These are phyloP conservation scores for Echinops telfairi DNA, from an alignment of 2,113 vertebrate genomes.

Conservation along the genomic window DNA sequence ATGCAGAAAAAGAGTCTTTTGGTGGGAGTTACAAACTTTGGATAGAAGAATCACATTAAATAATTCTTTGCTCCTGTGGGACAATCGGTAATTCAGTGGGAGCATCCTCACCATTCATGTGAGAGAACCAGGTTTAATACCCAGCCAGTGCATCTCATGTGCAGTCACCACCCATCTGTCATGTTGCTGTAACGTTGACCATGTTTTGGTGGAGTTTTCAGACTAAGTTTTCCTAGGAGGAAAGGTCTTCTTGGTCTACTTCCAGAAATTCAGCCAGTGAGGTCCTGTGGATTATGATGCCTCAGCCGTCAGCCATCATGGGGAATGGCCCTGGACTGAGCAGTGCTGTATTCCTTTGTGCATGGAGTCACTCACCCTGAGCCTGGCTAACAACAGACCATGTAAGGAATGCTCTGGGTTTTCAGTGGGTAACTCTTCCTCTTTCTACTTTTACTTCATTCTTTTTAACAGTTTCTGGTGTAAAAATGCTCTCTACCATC, in stretches of 20 bases:
- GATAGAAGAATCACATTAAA: no score
- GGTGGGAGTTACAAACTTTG: no score
- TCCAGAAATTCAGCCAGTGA: background rate
- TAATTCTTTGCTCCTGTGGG: background rate
- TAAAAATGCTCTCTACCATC: background rate
- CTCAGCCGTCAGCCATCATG: no score
- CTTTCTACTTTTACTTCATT: background rate
- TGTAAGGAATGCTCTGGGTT: background rate
- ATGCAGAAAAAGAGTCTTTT: no score
- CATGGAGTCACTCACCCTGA: background rate
- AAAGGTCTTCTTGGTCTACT: background rate
- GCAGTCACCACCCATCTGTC: background rate
- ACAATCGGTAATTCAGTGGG: background rate
- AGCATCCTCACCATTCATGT: background rate
- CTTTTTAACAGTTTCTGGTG: constrained; percentile 1
- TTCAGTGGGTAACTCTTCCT: background rate
- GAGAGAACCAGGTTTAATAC: no score
- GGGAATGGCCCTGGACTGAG: background rate
- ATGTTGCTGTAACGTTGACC: background rate
- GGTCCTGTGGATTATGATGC: background rate
- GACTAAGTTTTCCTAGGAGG: background rate
- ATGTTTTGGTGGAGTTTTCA: background rate
- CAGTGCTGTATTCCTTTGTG: background rate
- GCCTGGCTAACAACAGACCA: no score
- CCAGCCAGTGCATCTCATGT: background rate